Conservation (phyloP, 2,113 vertebrate species). For the Xiphophorus maculatus region DNA sequence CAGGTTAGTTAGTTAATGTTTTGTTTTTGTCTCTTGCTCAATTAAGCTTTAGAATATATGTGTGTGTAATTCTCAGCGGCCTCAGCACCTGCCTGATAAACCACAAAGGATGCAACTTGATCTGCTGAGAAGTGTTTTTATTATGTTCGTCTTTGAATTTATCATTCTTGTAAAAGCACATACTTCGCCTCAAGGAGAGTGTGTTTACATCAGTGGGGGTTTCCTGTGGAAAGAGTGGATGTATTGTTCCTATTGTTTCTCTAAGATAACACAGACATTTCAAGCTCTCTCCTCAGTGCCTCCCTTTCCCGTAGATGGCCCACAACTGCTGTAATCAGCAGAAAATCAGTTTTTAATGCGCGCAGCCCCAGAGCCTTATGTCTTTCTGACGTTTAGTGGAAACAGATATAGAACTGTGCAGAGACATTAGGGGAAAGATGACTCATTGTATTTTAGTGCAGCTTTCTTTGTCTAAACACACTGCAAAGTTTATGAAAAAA, state of each 20-base stretch:
- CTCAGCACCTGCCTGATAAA: background rate
- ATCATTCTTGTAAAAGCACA: background rate
- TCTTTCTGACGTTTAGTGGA: constrained; percentile 16
- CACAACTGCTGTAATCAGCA: constrained; percentile 48
- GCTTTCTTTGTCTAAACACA: background rate
- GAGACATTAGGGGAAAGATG: background rate
- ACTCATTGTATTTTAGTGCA: background rate
- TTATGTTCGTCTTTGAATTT: background rate
- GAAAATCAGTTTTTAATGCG: constrained; percentile 17
- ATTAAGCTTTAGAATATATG: background rate
- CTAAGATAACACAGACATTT: background rate
- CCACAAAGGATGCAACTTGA: background rate
- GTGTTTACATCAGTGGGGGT: background rate
- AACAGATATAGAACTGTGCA: background rate
- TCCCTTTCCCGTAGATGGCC: background rate
- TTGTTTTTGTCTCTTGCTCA: too few species aligned
- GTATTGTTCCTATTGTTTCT: background rate
- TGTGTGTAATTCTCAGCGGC: background rate
- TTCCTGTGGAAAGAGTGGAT: background rate
- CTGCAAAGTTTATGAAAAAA: constrained; percentile 7
- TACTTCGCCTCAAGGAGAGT: background rate
- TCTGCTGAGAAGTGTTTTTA: background rate
- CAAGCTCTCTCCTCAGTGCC: background rate
- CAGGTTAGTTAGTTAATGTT: too few species aligned
- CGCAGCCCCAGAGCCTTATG: constrained; percentile 14